phyloP scores from a whole-genome alignment of 2,888 invertebrate species.

The Leucoptera coffeella region DNA sequence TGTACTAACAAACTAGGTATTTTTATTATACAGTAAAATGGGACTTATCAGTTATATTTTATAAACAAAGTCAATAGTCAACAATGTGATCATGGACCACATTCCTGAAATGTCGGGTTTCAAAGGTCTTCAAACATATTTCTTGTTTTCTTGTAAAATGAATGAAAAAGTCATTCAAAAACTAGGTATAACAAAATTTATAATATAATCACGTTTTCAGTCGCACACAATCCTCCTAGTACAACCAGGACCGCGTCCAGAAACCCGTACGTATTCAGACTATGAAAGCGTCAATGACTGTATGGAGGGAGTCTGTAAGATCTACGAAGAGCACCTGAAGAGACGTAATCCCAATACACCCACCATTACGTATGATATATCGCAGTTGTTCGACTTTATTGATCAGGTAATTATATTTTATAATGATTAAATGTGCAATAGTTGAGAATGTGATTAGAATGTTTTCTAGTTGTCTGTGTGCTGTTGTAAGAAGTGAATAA shows the following conservation, averaged over 20 bases:
- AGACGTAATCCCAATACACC: slow-evolving; percentile 91
- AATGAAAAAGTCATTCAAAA: neutral
- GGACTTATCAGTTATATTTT: too few species aligned
- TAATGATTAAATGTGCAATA: neutral
- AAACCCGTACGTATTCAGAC: slow-evolving; percentile 95
- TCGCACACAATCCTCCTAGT: slow-evolving; percentile 96
- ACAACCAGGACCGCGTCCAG: slow-evolving; percentile 89
- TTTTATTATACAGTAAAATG: too few species aligned
- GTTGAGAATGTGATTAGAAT: neutral
- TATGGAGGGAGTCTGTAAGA: slow-evolving; percentile 98
- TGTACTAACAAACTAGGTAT: too few species aligned
- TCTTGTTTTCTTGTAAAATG: neutral
- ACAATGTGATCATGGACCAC: too few species aligned
- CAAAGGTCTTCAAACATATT: too few species aligned
- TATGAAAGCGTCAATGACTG: slow-evolving; percentile 98
- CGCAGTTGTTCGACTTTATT: slow-evolving; percentile 96
- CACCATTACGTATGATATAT: slow-evolving; percentile 97
- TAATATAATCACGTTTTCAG: slow-evolving; percentile 43
- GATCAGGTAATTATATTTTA: slow-evolving; percentile 64
- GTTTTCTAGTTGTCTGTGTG: too few species aligned
- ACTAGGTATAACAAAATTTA: too few species aligned
- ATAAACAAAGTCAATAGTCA: too few species aligned
- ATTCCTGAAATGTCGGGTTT: too few species aligned
- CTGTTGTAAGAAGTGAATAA: too few species aligned
- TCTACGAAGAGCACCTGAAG: slow-evolving; percentile 97